A percentile compares a stretch with the other conserved stretches of the same genome.
These are phyloP conservation scores for Lophotriccus pileatus DNA, from an alignment of 2,797 vertebrate genomes.

Conservation along the genomic window DNA sequence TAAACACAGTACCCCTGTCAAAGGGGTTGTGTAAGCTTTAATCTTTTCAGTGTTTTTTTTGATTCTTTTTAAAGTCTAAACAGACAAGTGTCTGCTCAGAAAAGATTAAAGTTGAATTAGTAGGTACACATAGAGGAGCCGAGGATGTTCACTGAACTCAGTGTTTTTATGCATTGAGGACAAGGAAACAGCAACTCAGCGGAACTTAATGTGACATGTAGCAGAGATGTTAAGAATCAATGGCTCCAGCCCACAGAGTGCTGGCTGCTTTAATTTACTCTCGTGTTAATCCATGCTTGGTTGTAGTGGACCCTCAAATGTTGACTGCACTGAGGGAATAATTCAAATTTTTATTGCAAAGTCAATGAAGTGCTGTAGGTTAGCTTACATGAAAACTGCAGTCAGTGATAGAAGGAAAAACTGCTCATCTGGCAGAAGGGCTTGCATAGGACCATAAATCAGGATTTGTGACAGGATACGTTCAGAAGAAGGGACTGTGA, in stretches of 20 bases:
- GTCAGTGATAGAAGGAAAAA: background rate
- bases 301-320: background rate
- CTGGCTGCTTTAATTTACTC: background rate
- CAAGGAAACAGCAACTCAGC: background rate
- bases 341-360: background rate
- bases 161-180: background rate
- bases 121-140: background rate
- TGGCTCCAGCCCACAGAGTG: background rate
- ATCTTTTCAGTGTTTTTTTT: background rate
- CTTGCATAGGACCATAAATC: background rate
- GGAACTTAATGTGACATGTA: background rate
- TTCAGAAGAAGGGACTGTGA: background rate
- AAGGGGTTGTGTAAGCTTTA: background rate
- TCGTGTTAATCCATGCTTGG: rapidly evolving
- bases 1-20: background rate
- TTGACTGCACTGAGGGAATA: background rate
- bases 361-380: background rate
- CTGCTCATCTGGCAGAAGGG: background rate
- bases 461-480: background rate
- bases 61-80: background rate
- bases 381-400: background rate
- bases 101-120: background rate
- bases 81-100: background rate
- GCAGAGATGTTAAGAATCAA: background rate
- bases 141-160: background rate